phyloP scores from a whole-genome alignment of 2,113 vertebrate genomes.

The Acanthisitta chloris region DNA sequence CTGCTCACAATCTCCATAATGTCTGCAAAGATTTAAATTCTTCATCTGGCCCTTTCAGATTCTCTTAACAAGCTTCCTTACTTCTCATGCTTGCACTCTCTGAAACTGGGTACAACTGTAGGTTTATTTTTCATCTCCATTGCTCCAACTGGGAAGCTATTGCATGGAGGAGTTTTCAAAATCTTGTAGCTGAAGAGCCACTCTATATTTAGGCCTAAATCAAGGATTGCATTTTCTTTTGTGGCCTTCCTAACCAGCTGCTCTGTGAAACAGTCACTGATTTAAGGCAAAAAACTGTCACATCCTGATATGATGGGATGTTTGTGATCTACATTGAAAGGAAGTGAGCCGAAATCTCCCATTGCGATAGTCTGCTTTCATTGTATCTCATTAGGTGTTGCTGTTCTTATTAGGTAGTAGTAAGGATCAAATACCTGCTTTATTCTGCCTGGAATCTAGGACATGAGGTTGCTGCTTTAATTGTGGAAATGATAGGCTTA shows the following conservation, averaged over 20 bases:
- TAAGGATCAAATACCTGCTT: neutral
- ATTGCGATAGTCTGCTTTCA: neutral
- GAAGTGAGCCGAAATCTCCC: neutral
- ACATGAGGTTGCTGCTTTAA: neutral
- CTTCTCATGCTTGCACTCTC: neutral
- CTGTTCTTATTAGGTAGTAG: neutral
- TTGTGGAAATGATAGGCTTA: neutral
- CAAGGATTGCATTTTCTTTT: neutral
- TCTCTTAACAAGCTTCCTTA: neutral
- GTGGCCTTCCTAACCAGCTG: neutral
- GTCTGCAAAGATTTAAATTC: neutral
- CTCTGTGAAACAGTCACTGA: neutral
- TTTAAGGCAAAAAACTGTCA: neutral
- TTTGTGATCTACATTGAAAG: neutral
- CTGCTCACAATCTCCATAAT: neutral
- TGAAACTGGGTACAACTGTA: neutral
- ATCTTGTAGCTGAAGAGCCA: neutral
- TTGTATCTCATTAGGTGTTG: neutral
- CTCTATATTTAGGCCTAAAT: slow-evolving; percentile 38
- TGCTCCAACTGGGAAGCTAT: neutral
- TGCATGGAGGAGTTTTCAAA: neutral
- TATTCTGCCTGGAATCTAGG: neutral
- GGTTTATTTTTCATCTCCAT: neutral
- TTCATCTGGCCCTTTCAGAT: neutral
- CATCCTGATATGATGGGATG: neutral